Evolutionary conservation across 2,797 vertebrate species (phyloP).

Genomic region (Heliangelus exortis): DNA sequence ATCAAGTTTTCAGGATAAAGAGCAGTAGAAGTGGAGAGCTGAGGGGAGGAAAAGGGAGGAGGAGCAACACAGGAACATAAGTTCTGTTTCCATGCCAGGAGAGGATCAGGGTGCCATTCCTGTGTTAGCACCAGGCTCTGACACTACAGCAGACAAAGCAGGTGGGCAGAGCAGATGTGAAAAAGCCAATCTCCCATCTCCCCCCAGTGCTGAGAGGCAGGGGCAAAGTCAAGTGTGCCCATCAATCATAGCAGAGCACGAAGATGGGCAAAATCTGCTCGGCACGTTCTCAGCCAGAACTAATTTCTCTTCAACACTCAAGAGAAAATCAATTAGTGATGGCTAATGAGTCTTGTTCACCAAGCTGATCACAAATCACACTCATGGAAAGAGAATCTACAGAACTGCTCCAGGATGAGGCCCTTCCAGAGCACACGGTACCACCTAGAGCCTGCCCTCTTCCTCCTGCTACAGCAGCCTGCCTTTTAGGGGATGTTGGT

Average conservation of each 20-base stretch:
- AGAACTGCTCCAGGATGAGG: slow-evolving; percentile 68
- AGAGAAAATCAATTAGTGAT: slow-evolving; percentile 41
- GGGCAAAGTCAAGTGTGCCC: slow-evolving; percentile 47
- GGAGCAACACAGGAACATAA: slow-evolving; percentile 59
- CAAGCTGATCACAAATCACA: slow-evolving; percentile 69
- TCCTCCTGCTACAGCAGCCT: slow-evolving; percentile 66
- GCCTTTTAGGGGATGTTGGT: slow-evolving; percentile 64
- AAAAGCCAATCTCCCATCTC: slow-evolving; percentile 57
- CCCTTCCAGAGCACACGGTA: slow-evolving; percentile 54
- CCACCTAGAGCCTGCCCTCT: slow-evolving; percentile 39
- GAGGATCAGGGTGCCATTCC: slow-evolving; percentile 74
- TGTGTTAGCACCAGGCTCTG: slow-evolving; percentile 73
- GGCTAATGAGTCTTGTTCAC: slow-evolving; percentile 58
- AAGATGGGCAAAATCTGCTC: slow-evolving; percentile 21
- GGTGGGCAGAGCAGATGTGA: slow-evolving; percentile 69
- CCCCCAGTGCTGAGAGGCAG: background rate
- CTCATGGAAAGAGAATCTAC: slow-evolving; percentile 72
- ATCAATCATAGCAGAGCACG: background rate
- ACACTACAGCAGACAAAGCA: slow-evolving; percentile 60
- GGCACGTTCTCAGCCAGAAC: background rate
- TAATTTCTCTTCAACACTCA: slow-evolving; percentile 28
- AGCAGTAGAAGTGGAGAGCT: slow-evolving; percentile 77
- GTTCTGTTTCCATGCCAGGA: slow-evolving; percentile 77
- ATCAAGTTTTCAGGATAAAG: slow-evolving; percentile 82
- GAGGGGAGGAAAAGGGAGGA: slow-evolving; percentile 73